Evolutionary conservation across 2,888 invertebrate genomes (phyloP), one percentile per base, ranked within the genome.

Genomic region (Miltochrista miniata): DNA sequence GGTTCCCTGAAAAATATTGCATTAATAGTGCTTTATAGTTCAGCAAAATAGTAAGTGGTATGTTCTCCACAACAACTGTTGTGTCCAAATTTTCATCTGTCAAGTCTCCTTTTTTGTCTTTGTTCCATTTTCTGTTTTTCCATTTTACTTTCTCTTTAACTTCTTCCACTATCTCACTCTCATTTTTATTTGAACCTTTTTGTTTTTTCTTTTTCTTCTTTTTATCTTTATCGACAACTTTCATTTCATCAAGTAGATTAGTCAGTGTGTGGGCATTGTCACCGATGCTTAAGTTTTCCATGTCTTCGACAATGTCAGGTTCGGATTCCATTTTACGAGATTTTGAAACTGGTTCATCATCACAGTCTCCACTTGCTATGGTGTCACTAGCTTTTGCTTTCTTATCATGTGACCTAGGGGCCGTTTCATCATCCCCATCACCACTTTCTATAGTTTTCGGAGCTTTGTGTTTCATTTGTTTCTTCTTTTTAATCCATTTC

Each of bases 81-180:
- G 70, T 77, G 1, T 60, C 54, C 2, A 72, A 45, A 12, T 50
- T 61, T 0, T 72, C 67, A 3, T 66, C 68, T 14, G 60, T 68
- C 2, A 62, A 44, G 2, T 73, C 75, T 4, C 72, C 79, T 51
- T 83, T 84, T 41, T 68, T 79, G 31, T 81, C 85, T 54, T 87
- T 90, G 51, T 90, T 88, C 89, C 87, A 90, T 48, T 82, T 87
- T 7, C 84, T 74, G 48, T 81, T 87, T 39, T 72, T 78, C 90
- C 89, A 88, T 69, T 85, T 87, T 0, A 80, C 67, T 50, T 83
- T 87, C 52, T 83, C 83, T 59, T 79, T 77, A 0, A 60, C 75
- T 49, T 79, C 79, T 37, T 70, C 76, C 42, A 44, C 61, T 24
- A 69, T 70, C 29, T 74, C 72, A 4, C 55, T 13, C 11, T 71